phyloP scores from a whole-genome alignment of 1,140 invertebrate species.

The Gryllus bimaculatus region DNA sequence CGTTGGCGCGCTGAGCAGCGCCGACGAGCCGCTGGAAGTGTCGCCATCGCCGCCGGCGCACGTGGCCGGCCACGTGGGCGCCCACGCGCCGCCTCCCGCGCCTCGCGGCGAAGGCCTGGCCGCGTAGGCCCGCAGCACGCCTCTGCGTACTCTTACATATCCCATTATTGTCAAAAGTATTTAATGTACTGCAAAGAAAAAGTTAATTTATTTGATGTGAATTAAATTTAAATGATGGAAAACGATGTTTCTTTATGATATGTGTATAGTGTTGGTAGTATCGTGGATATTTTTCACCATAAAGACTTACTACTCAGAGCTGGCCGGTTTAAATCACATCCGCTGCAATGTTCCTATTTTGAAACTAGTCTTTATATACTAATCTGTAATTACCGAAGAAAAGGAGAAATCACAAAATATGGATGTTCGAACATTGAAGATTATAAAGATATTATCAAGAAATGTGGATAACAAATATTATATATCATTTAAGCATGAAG shows the following conservation, averaged over 20 bases:
- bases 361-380: constrained; percentile 30
- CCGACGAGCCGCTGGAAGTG: constrained; percentile 30
- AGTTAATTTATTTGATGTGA: constrained; percentile 18
- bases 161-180: constrained; percentile 10
- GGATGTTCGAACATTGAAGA: constrained; percentile 2
- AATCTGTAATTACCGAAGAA: constrained; percentile 17
- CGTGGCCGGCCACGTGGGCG: constrained; percentile 26
- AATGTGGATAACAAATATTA: constrained; percentile 6
- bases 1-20: constrained; percentile 6
- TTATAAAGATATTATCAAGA: constrained; percentile 6
- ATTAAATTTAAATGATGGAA: constrained; percentile 11
- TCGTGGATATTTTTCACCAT: constrained; percentile 16
- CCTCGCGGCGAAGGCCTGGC: constrained; percentile 41
- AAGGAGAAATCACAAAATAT: constrained; percentile 8
- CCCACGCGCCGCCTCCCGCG: constrained; percentile 33
- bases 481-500: too few relatives aligned
- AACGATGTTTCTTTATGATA: constrained; percentile 6
- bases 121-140: constrained; percentile 29
- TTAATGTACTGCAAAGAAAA: constrained; percentile 13
- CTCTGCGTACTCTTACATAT: not conserved
- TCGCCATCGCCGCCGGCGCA: constrained; percentile 29
- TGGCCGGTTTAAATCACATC: constrained; percentile 15
- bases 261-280: constrained; percentile 7
- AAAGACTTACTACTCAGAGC: constrained; percentile 13
- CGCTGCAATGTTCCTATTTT: constrained; percentile 33